These are phyloP conservation scores for Pantherophis guttatus DNA, from an alignment of 2,113 vertebrate genomes.

Conservation along the genomic window DNA sequence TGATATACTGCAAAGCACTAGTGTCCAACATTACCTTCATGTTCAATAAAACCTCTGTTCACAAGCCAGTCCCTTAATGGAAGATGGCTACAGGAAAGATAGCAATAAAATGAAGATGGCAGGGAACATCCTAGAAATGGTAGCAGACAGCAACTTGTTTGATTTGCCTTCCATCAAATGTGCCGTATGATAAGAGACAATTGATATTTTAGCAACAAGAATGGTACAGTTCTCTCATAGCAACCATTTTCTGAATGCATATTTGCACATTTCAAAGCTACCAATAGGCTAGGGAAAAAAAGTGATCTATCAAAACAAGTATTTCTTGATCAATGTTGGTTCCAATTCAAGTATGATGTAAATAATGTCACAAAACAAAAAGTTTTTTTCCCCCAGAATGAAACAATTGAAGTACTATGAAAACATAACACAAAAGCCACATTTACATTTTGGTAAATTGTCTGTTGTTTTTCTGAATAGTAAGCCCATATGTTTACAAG, in stretches of 20 bases:
- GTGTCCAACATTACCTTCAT: background rate
- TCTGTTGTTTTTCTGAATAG: background rate
- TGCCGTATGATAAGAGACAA: background rate
- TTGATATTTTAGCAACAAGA: background rate
- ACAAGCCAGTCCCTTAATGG: background rate
- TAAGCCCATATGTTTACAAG: background rate
- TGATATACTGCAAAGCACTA: background rate
- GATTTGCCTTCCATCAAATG: background rate
- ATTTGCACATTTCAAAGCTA: background rate
- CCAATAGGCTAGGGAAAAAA: background rate
- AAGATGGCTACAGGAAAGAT: background rate
- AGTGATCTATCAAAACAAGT: background rate
- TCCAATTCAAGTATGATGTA: background rate
- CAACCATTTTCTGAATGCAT: background rate
- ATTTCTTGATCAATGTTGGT: background rate
- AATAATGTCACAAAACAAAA: background rate
- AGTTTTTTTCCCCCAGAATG: background rate
- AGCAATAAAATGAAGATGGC: background rate
- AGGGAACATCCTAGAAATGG: background rate
- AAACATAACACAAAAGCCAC: background rate
- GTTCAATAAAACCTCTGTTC: background rate
- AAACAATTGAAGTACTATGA: background rate
- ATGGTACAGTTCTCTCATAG: background rate
- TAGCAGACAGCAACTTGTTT: background rate
- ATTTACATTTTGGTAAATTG: background rate